A percentile compares a stretch with the other conserved stretches of the same genome.
Conservation (phyloP, 2,113 vertebrate species). For the Sapajus apella region DNA sequence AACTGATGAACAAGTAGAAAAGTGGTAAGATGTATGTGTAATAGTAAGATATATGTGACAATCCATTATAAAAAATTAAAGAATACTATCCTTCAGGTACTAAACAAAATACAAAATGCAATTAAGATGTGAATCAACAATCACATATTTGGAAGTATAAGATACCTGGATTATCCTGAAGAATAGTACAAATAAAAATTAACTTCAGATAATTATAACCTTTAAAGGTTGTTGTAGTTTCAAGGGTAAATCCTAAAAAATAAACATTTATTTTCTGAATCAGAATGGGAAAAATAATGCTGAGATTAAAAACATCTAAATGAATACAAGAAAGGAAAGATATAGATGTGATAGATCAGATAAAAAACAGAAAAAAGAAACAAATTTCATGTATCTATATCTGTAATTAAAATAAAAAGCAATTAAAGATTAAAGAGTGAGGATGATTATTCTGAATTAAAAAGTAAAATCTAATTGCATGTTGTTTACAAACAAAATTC, state of each 20-base stretch:
- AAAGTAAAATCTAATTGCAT: too few relatives aligned
- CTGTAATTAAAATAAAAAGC: neutral
- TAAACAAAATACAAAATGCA: neutral
- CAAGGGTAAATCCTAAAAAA: neutral
- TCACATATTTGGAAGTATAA: neutral
- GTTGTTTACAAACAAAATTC: neutral
- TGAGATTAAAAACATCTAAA: slow-evolving; percentile 21
- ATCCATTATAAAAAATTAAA: neutral
- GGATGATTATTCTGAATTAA: neutral
- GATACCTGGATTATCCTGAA: neutral
- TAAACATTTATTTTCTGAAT: neutral
- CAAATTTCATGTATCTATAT: neutral
- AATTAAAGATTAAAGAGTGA: neutral
- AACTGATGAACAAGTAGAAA: neutral
- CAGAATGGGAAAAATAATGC: neutral
- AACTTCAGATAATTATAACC: slow-evolving; percentile 1
- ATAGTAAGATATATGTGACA: neutral
- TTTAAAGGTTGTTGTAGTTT: neutral
- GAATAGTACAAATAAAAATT: neutral
- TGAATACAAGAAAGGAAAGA: neutral
- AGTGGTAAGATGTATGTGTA: neutral
- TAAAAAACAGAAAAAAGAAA: neutral
- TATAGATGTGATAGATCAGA: neutral
- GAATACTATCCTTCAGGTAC: neutral
- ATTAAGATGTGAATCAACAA: neutral